These are phyloP conservation scores for Oreochromis spilurus DNA, from an alignment of 2,113 vertebrate genomes.

Conservation along the genomic window DNA sequence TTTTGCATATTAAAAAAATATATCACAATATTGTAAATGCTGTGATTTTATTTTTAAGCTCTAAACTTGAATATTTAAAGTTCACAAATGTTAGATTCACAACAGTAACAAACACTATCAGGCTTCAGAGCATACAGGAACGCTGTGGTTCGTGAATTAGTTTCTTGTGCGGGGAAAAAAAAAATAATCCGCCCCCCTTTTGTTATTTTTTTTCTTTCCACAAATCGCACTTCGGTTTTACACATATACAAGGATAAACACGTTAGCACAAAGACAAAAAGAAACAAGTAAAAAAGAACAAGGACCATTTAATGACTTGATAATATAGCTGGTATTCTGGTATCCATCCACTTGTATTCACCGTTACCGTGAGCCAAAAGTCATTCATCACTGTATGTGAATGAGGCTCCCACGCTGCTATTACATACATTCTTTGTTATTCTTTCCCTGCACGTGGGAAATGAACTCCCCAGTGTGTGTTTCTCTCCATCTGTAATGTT, in stretches of 20 bases:
- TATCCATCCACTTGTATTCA: background rate
- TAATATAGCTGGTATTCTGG: background rate
- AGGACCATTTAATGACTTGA: background rate
- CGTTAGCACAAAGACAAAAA: background rate
- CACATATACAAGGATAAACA: background rate
- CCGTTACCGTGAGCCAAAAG: background rate
- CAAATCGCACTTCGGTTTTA: background rate
- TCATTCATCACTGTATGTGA: background rate
- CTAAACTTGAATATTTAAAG: background rate
- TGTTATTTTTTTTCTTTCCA: background rate
- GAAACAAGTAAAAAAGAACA: background rate
- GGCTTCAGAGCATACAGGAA: background rate
- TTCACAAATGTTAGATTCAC: background rate
- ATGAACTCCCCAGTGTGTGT: background rate
- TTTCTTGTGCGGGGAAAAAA: background rate
- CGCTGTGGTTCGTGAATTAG: background rate
- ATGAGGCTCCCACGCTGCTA: background rate
- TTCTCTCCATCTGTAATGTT: background rate
- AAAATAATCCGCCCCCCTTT: background rate
- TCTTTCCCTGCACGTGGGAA: background rate
- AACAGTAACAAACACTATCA: background rate
- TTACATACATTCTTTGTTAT: background rate
- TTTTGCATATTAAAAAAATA: fast-evolving
- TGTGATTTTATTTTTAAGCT: background rate
- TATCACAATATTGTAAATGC: background rate